Conservation (phyloP, 2,113 vertebrate genomes). For the Notechis scutatus region DNA sequence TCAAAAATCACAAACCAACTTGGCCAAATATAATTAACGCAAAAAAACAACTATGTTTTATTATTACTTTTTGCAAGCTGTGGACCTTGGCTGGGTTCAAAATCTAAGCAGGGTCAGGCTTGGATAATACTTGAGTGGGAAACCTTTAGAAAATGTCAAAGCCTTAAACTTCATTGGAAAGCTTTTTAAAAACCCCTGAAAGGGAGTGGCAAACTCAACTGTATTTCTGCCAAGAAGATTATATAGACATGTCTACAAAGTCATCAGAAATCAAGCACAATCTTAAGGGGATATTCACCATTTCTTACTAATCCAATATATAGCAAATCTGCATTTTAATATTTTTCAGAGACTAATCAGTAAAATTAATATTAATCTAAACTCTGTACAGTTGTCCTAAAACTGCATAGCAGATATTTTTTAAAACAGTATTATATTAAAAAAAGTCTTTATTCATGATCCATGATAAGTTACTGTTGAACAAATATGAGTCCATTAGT, state of each 20-base stretch:
- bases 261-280: slow-evolving; percentile 64
- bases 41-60: not conserved
- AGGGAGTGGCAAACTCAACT: not conserved
- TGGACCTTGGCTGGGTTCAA: not conserved
- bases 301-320: slow-evolving; percentile 69
- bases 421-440: slow-evolving; percentile 63
- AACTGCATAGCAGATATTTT: slow-evolving; percentile 73
- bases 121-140: not conserved
- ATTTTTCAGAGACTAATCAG: slow-evolving; percentile 62
- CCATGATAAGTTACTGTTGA: slow-evolving; percentile 65
- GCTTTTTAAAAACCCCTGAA: not conserved
- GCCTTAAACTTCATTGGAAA: not conserved
- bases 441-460: slow-evolving; percentile 68
- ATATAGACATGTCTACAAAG: slow-evolving; percentile 11
- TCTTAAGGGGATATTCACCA: slow-evolving; percentile 40
- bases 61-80: not conserved
- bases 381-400: slow-evolving; percentile 71
- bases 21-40: slow-evolving; percentile 60
- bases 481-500: slow-evolving; percentile 68
- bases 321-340: slow-evolving; percentile 72
- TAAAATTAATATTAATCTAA: slow-evolving; percentile 77
- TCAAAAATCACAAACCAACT: slow-evolving; percentile 69
- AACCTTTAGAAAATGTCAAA: not conserved
- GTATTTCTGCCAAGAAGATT: not conserved
- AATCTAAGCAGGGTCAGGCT: not conserved